Evolutionary conservation across 1,140 invertebrate genomes (phyloP).

Genomic region (Leptopilina clavipes): DNA sequence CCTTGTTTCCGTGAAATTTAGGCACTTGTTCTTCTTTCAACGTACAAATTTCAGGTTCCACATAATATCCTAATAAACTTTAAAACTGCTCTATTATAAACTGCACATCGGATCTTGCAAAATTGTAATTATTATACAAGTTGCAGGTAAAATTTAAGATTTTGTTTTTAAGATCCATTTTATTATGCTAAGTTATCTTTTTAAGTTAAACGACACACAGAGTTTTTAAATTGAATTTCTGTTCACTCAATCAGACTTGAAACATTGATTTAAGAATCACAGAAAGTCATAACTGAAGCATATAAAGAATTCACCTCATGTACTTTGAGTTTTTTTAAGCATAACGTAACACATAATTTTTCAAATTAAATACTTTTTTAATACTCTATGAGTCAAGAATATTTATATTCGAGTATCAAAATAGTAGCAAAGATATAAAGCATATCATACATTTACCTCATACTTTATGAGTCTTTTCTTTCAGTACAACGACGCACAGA

Average conservation of each 20-base stretch:
- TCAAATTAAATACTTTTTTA: too few species aligned
- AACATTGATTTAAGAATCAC: background rate
- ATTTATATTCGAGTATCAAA: too few species aligned
- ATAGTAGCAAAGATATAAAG: too few species aligned
- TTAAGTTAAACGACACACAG: background rate
- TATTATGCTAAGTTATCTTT: background rate
- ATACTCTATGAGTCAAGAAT: too few species aligned
- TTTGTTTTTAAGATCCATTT: constrained; percentile 8
- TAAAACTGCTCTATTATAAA: background rate
- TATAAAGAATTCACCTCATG: background rate
- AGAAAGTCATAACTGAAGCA: background rate
- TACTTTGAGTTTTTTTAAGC: background rate
- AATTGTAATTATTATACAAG: background rate
- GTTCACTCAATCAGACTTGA: background rate
- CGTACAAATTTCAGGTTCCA: too few species aligned
- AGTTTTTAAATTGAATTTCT: background rate
- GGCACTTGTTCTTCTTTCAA: too few species aligned
- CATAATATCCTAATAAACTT: too few species aligned
- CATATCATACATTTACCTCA: background rate
- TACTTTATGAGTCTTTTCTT: background rate
- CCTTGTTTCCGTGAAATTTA: too few species aligned
- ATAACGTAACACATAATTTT: background rate
- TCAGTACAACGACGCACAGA: background rate
- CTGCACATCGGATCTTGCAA: background rate
- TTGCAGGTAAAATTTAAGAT: background rate